Conservation (phyloP, 2,797 vertebrate genomes). For the Sphaeramia orbicularis region DNA sequence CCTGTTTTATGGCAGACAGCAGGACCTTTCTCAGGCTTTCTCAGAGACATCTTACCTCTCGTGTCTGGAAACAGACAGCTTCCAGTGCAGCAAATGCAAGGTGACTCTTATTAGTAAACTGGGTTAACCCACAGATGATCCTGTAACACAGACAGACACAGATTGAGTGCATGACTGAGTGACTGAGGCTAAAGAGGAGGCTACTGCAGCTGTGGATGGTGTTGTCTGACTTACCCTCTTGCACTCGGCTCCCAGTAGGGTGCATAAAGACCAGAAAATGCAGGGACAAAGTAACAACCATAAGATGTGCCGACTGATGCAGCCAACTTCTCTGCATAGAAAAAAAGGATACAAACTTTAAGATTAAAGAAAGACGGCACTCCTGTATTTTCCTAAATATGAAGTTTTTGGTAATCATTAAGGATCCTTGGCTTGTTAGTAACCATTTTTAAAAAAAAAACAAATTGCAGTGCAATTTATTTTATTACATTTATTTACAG, state of each 20-base stretch:
- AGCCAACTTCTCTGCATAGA: constrained; percentile 89
- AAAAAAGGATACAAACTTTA: not conserved
- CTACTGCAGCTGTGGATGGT: not conserved
- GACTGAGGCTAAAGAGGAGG: not conserved
- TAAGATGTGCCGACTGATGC: constrained; percentile 94
- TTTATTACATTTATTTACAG: too few species aligned
- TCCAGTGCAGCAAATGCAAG: constrained; percentile 96
- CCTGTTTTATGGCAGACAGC: not conserved
- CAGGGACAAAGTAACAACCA: constrained; percentile 98
- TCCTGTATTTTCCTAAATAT: too few species aligned
- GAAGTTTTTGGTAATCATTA: too few species aligned
- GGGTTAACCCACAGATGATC: constrained; percentile 97
- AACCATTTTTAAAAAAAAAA: too few species aligned
- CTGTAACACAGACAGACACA: constrained; percentile 75
- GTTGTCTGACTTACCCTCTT: constrained; percentile 87
- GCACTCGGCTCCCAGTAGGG: constrained; percentile 99
- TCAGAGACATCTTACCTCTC: constrained; percentile 86
- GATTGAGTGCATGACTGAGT: not conserved
- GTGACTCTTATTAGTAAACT: constrained; percentile 97
- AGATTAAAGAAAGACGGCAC: too few species aligned
- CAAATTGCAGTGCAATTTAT: too few species aligned
- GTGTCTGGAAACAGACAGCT: constrained; percentile 97
- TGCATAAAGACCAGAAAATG: constrained; percentile 96
- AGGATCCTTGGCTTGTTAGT: too few species aligned
- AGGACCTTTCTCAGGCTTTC: not conserved